A percentile compares a stretch with the other conserved stretches of the same genome.
These are phyloP conservation scores for Tanytarsus gracilentus DNA, from an alignment of 2,888 invertebrate genomes.

Conservation along the genomic window DNA sequence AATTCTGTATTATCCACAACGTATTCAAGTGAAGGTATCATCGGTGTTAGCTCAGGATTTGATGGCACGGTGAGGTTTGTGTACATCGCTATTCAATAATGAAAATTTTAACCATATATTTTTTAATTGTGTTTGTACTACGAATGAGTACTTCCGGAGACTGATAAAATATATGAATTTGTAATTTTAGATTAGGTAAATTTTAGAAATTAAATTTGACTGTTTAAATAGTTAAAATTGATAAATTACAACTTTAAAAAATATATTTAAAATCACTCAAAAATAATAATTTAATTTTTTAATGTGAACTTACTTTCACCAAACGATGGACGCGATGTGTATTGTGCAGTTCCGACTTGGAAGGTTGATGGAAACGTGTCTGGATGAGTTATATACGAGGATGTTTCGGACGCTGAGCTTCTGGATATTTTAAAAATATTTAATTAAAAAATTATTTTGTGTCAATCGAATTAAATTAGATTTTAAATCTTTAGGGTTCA, in stretches of 20 bases:
- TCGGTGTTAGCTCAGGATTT: conserved; percentile 31
- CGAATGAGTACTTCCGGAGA: too few species aligned
- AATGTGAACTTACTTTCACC: conserved; percentile 49
- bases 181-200: too few species aligned
- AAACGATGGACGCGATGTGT: conserved; percentile 45
- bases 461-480: not conserved
- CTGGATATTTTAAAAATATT: conserved; percentile 23
- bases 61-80: conserved; percentile 35
- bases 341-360: conserved; percentile 3
- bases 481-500: not conserved
- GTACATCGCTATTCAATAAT: conserved; percentile 36
- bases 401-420: conserved; percentile 42
- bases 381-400: conserved; percentile 46
- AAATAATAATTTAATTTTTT: not conserved
- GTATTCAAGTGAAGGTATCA: conserved; percentile 36
- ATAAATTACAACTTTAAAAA: too few species aligned
- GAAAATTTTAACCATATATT: not conserved
- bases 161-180: too few species aligned
- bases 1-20: conserved; percentile 48
- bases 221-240: too few species aligned
- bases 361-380: conserved; percentile 37
- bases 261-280: too few species aligned
- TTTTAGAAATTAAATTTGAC: too few species aligned
- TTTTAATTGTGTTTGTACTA: too few species aligned
- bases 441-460: not conserved